Conservation (phyloP, 1,140 invertebrate species). For the Pentalonia nigronervosa region DNA sequence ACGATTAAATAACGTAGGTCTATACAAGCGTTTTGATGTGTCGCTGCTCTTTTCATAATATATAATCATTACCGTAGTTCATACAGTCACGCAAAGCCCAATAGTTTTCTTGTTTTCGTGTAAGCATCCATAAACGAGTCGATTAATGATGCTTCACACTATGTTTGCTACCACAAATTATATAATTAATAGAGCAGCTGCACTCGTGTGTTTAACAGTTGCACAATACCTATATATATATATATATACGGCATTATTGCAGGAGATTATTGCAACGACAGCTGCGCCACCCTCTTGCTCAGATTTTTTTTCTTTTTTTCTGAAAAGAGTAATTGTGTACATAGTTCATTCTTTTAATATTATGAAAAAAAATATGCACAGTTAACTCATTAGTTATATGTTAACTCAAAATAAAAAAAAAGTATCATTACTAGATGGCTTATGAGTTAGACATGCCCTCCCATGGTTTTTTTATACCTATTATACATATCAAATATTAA, state of each 20-base stretch:
- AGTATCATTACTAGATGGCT: too few species aligned
- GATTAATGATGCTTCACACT: neutral
- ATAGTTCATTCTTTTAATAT: neutral
- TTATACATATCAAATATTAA: too few species aligned
- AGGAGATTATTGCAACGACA: neutral
- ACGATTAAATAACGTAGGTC: neutral
- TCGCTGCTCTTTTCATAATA: neutral
- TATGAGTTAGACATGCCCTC: too few species aligned
- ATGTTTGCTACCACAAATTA: neutral
- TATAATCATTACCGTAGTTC: neutral
- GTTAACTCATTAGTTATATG: neutral
- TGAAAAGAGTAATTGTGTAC: neutral
- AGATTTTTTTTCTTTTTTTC: neutral
- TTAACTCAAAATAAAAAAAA: too few species aligned
- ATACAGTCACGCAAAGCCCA: neutral
- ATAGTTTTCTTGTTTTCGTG: conserved; percentile 2
- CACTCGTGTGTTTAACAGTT: neutral
- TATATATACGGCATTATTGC: neutral
- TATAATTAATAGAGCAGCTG: neutral
- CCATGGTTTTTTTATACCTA: too few species aligned
- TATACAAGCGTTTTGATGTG: neutral
- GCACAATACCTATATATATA: neutral
- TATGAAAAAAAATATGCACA: neutral
- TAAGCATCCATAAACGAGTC: neutral
- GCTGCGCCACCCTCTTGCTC: neutral